Percentiles rank a stretch among this genome's conserved stretches.
phyloP scores from a whole-genome alignment of 1,140 invertebrate species.

The Zaprionus inermis region DNA sequence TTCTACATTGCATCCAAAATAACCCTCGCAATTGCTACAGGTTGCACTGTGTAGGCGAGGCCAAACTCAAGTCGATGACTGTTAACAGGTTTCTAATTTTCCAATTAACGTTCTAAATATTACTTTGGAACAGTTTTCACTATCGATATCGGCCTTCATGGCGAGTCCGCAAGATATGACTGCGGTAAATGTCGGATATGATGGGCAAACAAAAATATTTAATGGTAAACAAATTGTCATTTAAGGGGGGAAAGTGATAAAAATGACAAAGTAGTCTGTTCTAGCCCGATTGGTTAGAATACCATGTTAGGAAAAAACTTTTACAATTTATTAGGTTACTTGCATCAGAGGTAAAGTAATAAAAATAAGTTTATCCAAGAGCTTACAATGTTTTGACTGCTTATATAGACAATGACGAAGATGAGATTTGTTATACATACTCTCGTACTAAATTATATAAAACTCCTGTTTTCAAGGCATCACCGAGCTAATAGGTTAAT shows the following conservation, averaged over 20 bases:
- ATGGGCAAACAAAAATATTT: slow-evolving; percentile 3
- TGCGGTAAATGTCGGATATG: slow-evolving; percentile 4
- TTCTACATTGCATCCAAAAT: background rate
- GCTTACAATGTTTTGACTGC: background rate
- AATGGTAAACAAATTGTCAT: slow-evolving; percentile 1
- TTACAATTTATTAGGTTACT: background rate
- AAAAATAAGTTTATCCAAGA: background rate
- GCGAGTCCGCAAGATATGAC: slow-evolving; percentile 5
- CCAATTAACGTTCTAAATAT: slow-evolving; percentile 16
- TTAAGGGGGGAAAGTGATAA: background rate
- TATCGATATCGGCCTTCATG: slow-evolving; percentile 11
- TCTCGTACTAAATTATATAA: background rate
- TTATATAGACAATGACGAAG: background rate
- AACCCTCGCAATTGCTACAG: background rate
- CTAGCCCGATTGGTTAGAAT: no score
- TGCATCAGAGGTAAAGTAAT: background rate
- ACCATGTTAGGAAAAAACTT: no score
- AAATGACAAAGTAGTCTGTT: slow-evolving; percentile 4
- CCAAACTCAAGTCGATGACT: slow-evolving; percentile 7
- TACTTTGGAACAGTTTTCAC: background rate
- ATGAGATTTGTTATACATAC: background rate
- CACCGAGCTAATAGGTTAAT: background rate
- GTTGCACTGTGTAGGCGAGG: slow-evolving; percentile 19
- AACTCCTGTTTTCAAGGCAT: background rate
- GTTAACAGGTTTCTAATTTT: slow-evolving; percentile 26